Conservation (phyloP, 2,113 vertebrate species). For the Actinemys pallida region DNA sequence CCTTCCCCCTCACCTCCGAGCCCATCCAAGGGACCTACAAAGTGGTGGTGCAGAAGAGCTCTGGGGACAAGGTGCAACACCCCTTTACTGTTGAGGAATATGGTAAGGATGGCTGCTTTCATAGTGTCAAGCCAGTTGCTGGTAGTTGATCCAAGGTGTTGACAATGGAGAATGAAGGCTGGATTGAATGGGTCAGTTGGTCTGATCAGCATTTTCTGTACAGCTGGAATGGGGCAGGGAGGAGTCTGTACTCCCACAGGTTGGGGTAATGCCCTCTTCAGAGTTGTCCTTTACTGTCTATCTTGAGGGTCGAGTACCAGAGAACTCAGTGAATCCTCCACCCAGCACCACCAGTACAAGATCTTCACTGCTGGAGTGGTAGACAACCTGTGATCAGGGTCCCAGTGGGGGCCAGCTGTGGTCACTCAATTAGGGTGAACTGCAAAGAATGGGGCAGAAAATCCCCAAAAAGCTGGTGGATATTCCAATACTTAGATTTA, state of each 20-base stretch:
- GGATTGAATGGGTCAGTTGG: not conserved
- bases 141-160: not conserved
- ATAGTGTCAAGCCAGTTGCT: not conserved
- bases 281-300: not conserved
- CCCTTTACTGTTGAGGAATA: conserved; percentile 79
- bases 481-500: no score
- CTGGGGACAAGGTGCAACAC: not conserved
- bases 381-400: not conserved
- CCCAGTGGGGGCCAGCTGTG: no score
- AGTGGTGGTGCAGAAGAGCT: conserved; percentile 61
- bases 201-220: not conserved
- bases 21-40: conserved; percentile 76
- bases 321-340: not conserved
- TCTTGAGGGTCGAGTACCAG: not conserved
- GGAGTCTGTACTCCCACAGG: not conserved
- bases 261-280: not conserved
- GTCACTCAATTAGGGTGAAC: no score
- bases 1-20: conserved; percentile 78
- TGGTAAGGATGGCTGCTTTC: conserved; percentile 62
- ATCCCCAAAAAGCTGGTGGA: no score
- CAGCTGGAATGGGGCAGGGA: not conserved
- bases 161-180: not conserved
- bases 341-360: not conserved
- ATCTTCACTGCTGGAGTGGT: not conserved
- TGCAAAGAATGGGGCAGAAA: no score